phyloP scores from a whole-genome alignment of 1,140 invertebrate genomes.

The Riptortus pedestris region DNA sequence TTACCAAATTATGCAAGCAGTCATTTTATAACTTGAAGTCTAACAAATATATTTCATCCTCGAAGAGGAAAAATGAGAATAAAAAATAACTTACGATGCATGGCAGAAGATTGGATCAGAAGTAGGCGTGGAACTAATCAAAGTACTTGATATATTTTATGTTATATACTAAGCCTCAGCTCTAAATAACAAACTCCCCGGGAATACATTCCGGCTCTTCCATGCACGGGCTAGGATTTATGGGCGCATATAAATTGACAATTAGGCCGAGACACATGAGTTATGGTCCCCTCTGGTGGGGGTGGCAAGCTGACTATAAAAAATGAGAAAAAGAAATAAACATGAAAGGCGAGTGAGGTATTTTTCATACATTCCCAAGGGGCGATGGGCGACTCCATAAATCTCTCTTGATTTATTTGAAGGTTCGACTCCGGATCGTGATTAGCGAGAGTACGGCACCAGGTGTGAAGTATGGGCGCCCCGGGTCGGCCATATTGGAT shows the following conservation, averaged over 20 bases:
- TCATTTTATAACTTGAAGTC: too few species aligned
- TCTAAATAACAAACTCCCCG: too few species aligned
- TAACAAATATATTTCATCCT: too few species aligned
- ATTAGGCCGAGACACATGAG: conserved; percentile 4
- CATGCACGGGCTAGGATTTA: too few species aligned
- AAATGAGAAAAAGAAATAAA: not conserved
- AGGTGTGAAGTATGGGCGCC: not conserved
- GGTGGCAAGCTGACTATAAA: not conserved
- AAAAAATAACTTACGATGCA: not conserved
- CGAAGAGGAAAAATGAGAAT: too few species aligned
- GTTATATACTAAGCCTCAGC: not conserved
- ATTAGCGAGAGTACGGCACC: not conserved
- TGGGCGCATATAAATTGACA: conserved; percentile 6
- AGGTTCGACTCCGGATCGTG: not conserved
- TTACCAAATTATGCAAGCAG: too few species aligned
- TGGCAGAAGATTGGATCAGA: not conserved
- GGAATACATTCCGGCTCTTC: not conserved
- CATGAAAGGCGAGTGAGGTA: not conserved
- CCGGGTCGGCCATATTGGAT: not conserved
- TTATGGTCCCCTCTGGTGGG: conserved; percentile 9
- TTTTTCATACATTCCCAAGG: conserved; percentile 2
- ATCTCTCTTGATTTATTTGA: not conserved
- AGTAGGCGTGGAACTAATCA: not conserved
- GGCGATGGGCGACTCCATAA: not conserved
- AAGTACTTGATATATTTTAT: not conserved